Base-by-base conservation (phyloP, 35 echinoderm and acorn worm genomes). In the Apostichopus parvimensis region DNA sequence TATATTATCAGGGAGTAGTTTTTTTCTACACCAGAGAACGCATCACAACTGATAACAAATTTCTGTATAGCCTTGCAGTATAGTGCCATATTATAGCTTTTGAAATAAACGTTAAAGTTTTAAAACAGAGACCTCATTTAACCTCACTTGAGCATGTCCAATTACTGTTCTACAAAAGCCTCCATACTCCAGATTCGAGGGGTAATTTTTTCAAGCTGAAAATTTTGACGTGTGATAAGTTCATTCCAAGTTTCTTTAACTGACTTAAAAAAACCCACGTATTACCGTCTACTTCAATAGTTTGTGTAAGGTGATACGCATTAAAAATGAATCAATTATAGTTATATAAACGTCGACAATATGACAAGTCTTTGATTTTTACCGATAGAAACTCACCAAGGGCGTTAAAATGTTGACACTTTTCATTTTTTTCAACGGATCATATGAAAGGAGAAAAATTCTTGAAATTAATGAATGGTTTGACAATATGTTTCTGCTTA, bases 301-400 rank as follows among this genome's bases (percentile, higher is more conserved):
- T 45, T 45, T 45, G 34, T 75, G 71, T 75, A 75, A 75, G 7
- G 20, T n/a, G 71, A 75, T 75, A 75, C 71, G 4, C n/a, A 75
- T 75, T 75, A 21, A 75, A n/a, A 75, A 75, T 75, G 14, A 75
- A 75, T 75, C 17, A 75, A 75, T 75, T 75, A 75, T 75, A n/a
- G 71, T 6, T 22, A 20, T 18, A 18, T 75, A 75, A 22, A 22
- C 71, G 71, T 75, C 71, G n/a, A 45, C 34, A 20, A 75, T 75
- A 18, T 75, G 71, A 75, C 71, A 75, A 75, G 17, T n/a, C 71
- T 75, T 75, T 75, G 13, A 75, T 75, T 75, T 75, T 75, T 22
- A 18, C 17, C 21, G 20, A 18, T 20, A 75, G 20, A 75, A 75
- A 20, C 71, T 22, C 17, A 75, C 71, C 71, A 18, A 75, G 15